Evolutionary conservation across 2,888 invertebrate species (phyloP).

Genomic region (Drosophila merina): DNA sequence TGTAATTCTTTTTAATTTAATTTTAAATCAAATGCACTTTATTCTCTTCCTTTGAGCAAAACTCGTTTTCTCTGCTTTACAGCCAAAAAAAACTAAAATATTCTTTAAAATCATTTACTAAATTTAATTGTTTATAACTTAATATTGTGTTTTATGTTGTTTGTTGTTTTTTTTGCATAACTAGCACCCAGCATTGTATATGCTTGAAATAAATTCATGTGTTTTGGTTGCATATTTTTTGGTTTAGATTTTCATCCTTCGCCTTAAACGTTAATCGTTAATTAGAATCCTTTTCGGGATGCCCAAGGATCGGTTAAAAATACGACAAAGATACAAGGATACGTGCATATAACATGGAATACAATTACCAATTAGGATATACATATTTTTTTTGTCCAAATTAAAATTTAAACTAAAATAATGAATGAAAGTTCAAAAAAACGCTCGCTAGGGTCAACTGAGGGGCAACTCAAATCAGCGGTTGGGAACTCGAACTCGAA

Average conservation of each 20-base stretch:
- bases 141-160: slow-evolving; percentile 7
- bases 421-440: background rate
- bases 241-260: slow-evolving; percentile 22
- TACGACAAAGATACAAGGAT: slow-evolving; percentile 1
- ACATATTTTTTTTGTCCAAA: background rate
- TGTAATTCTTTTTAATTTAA: background rate
- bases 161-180: slow-evolving; percentile 51
- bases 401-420: no score
- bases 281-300: slow-evolving; percentile 19
- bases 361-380: background rate
- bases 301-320: background rate
- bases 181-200: slow-evolving; percentile 72
- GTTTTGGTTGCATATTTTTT: slow-evolving; percentile 47
- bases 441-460: slow-evolving; percentile 64
- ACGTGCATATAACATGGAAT: background rate
- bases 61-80: slow-evolving; percentile 48
- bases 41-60: slow-evolving; percentile 51
- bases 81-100: slow-evolving; percentile 16
- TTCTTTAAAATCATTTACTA: slow-evolving; percentile 8
- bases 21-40: slow-evolving; percentile 61
- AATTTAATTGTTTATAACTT: slow-evolving; percentile 38
- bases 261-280: background rate
- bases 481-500: slow-evolving; percentile 17
- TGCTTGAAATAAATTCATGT: slow-evolving; percentile 69
- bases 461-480: slow-evolving; percentile 46